Conservation (phyloP, 2,888 invertebrate genomes). For the Lasiommata megera region DNA sequence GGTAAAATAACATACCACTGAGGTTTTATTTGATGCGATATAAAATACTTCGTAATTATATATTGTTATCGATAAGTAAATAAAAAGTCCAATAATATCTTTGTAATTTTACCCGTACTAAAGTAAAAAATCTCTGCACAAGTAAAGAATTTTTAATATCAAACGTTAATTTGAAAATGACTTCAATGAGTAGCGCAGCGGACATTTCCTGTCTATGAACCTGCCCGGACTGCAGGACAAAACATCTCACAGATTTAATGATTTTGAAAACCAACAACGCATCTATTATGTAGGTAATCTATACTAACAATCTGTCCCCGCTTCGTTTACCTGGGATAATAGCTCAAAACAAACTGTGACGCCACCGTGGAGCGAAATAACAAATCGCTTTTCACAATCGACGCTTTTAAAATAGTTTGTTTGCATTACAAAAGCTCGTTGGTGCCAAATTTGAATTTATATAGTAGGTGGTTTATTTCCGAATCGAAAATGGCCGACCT, state of each 20-base stretch:
- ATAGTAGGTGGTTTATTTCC: conserved; percentile 42
- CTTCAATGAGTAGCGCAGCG: too few species aligned
- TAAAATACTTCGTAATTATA: too few species aligned
- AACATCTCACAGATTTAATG: neutral
- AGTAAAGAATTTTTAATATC: too few species aligned
- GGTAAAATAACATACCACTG: too few species aligned
- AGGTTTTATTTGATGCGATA: too few species aligned
- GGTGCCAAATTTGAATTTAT: conserved; percentile 57
- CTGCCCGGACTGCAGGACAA: too few species aligned
- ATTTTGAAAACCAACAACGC: neutral
- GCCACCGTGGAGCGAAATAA: conserved; percentile 31
- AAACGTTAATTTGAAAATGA: too few species aligned
- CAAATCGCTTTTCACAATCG: conserved; percentile 45
- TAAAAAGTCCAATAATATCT: too few species aligned
- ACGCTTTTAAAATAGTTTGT: conserved; percentile 47
- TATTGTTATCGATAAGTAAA: too few species aligned
- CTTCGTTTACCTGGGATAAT: conserved; percentile 1
- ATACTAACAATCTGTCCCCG: neutral
- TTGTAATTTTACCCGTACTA: too few species aligned
- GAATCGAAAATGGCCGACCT: conserved; percentile 51
- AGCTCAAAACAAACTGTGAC: conserved; percentile 27
- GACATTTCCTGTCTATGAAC: too few species aligned
- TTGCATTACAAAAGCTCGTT: conserved; percentile 51
- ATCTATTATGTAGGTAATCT: conserved; percentile 8
- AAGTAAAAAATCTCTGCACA: too few species aligned